Evolutionary conservation across 2,797 vertebrate species (phyloP), one percentile per base, ranked within the genome.

Genomic region (Leuciscus waleckii): DNA sequence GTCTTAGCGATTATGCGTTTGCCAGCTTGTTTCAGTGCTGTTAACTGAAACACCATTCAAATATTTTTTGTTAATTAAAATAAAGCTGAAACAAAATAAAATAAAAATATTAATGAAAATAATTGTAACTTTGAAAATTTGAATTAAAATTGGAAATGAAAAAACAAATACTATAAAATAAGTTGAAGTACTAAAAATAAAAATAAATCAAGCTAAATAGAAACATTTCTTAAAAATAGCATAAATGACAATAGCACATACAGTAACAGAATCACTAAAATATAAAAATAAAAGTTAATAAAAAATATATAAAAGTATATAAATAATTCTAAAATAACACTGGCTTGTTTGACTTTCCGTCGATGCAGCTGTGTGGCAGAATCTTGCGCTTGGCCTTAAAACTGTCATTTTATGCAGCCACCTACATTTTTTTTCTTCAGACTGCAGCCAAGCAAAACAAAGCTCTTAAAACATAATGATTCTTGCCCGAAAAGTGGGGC

Each of bases 381-480:
- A 49, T 63, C 26, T 32, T 35, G 16, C 3, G 4, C 58, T 67
- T 79, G 19, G 19, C 6, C 41, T 49, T 67, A 49, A 75, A 35
- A 54, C 5, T 4, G 49, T 7, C 29, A 46, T 67, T 67, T 49
- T 37, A 68, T 35, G 17, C 63, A 35, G 61, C 29, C 26, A 10
- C 41, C 39, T 65, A 43, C 8, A 10, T 3, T 77, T 58, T 61
- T 41, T 75, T 61, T 19, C 26, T 29, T 35, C 61, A 23, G 58
- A 32, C 37, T 67, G 41, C 19, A 35, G n/a, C 78, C 61, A 80
- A 80, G 61, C 41, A 65, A 79, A 80, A 51, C 78, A 80, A 80
- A 80, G 58, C 61, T 80, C 41, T 80, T 67, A 65, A 67, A 67
- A 68, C 8, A 3, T 49, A 51, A 80, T 80, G 63, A 49, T 49